Base-by-base conservation (phyloP, 2,888 invertebrate genomes). In the Teleiodes luculella region DNA sequence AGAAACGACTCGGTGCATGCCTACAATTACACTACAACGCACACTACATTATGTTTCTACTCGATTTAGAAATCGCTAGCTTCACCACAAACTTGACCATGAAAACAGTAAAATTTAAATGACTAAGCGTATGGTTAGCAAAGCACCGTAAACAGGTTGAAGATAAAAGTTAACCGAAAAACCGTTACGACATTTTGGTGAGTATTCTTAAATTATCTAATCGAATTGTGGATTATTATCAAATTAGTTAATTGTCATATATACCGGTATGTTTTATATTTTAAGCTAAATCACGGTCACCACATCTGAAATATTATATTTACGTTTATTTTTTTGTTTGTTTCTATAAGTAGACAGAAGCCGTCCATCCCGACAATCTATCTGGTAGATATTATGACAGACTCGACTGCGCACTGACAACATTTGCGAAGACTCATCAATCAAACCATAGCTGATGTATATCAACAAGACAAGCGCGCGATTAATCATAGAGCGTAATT, bases 1-100 rank as follows among this genome's bases (percentile, higher is more conserved):
- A 43, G 28, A 61, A 67, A 74, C 64, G 80, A 43, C 75, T 70
- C 74, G 72, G 75, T 78, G 83, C 77, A 81, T 80, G 70, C 80
- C 75, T 70, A 71, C 71, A 78, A 80, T 82, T 78, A 81, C 77
- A 78, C 68, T 67, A 59, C 62, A 35, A 51, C 28, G 45, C 33
- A 35, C 53, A 46, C 36, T 55, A 59, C 61, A 63, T 57, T 57
- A 62, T 61, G 59, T 57, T 54, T 56, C 53, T 55, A 50, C 58
- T 52, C 60, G 59, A 64, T 72, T 69, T 70, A 68, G 67, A 68
- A 71, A 70, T 68, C 66, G 62, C 58, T 60, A 57, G 63, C 59
- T 55, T 56, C 64, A 65, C 45, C 52, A 24, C 52, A 33, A 18
- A 53, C 60, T 63, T 64, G 60, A 64, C 61, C 59, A 60, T 61